Evolutionary conservation across 1,140 invertebrate species (phyloP), one percentile per base, ranked within the genome.

Genomic region (Drosophila yakuba): DNA sequence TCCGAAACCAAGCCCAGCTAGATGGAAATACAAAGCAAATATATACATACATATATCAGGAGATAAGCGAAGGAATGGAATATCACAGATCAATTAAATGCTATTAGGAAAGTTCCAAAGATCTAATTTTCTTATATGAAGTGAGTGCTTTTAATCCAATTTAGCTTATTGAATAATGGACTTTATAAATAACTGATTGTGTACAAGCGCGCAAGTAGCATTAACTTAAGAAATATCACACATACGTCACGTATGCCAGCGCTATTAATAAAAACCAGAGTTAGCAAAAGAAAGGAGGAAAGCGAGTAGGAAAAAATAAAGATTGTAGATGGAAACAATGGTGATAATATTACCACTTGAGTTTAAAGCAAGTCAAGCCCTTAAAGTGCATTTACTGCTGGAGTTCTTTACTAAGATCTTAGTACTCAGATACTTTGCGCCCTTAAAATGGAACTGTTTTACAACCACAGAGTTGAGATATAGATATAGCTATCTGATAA

Each of bases 11-110:
- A 45, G 38, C 61, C 61, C 25, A 61, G 32, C n/a, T n/a, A 39
- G 25, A 59, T 62, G 36, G 35, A 17, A 41, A 62, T 58, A 28
- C 17, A 57, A 14, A 20, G 17, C 20, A 15, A 43, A 44, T 39
- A 25, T 25, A 0, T 4, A 0, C 20, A 17, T 17, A 17, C 23
- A 4, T 8, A 14, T 61, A 47, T 20, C 11, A 1, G 6, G n/a
- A 25, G 39, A 15, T n/a, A 17, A 17, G 17, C n/a, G 4, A 25
- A 12, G n/a, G 17, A 15, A 15, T 51, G 25, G 1, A 50, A n/a
- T 15, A n/a, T 32, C n/a, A 23, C n/a, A 4, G 2, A 56, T 23
- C 3, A 0, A 39, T 14, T 39, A 14, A 14, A 14, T 39, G 14
- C 3, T 12, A 14, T 39, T 12, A 12, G 11, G 4, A 4, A 14